phyloP scores from a whole-genome alignment of 2,888 invertebrate species.

The Saturnia japonica region DNA sequence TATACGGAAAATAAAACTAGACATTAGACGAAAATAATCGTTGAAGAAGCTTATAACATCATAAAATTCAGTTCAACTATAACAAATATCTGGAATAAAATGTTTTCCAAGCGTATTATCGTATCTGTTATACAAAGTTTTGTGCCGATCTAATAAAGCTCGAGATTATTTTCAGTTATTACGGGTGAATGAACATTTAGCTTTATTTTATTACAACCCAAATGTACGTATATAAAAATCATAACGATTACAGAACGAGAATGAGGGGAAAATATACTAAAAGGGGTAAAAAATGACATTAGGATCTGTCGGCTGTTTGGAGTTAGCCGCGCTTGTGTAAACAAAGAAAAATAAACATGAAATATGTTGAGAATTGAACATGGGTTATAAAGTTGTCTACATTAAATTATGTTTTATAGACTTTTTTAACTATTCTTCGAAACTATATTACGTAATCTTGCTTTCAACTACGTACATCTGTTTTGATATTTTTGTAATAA shows the following conservation, averaged over 20 bases:
- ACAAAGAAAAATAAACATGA: slow-evolving; percentile 33
- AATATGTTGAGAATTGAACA: slow-evolving; percentile 18
- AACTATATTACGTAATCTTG: not conserved
- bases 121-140: slow-evolving; percentile 1
- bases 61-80: not conserved
- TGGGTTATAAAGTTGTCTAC: slow-evolving; percentile 22
- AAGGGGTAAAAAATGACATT: slow-evolving; percentile 27
- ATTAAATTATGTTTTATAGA: slow-evolving; percentile 5
- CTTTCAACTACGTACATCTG: not conserved
- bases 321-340: slow-evolving; percentile 40
- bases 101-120: not conserved
- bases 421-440: not conserved
- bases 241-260: not conserved
- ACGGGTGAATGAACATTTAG: slow-evolving; percentile 9
- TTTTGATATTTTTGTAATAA: not conserved
- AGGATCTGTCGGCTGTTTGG: slow-evolving; percentile 23
- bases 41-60: not conserved
- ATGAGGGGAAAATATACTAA: slow-evolving; percentile 5
- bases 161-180: slow-evolving; percentile 4
- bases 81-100: not conserved
- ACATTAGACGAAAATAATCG: not conserved
- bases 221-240: not conserved
- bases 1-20: not conserved
- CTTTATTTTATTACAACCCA: slow-evolving; percentile 1
- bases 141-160: not conserved